These are phyloP conservation scores for Nasonovia ribisnigri DNA, from an alignment of 2,888 invertebrate genomes.

Conservation along the genomic window DNA sequence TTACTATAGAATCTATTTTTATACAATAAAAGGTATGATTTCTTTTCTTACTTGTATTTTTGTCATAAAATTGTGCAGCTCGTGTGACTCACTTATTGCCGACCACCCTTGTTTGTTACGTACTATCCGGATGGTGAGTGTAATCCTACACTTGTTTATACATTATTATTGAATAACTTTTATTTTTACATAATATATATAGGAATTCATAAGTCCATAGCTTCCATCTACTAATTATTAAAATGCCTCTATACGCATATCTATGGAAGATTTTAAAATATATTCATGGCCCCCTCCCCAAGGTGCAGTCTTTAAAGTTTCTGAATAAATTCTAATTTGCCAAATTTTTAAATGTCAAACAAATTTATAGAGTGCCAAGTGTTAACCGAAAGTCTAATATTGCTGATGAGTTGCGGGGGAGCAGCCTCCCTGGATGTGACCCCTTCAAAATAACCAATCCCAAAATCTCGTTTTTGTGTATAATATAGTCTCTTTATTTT, in stretches of 20 bases:
- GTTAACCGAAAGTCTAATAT: background rate
- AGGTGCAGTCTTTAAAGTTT: background rate
- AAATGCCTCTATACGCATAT: background rate
- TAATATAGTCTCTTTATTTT: too few relatives aligned
- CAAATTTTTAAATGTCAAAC: background rate
- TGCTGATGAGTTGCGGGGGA: background rate
- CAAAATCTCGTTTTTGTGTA: too few relatives aligned
- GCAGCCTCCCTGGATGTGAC: too few relatives aligned
- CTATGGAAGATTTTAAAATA: background rate
- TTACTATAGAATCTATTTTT: too few relatives aligned
- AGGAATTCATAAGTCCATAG: background rate
- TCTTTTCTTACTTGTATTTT: too few relatives aligned
- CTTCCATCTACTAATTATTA: background rate
- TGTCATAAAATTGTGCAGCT: too few relatives aligned
- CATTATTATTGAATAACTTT: background rate
- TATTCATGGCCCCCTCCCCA: too few relatives aligned
- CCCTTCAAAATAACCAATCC: too few relatives aligned
- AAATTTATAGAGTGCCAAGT: background rate
- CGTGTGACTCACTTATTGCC: too few relatives aligned
- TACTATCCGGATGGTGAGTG: background rate
- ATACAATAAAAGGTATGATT: too few relatives aligned
- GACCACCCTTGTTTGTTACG: background rate
- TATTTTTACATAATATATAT: background rate
- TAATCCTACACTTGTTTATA: background rate
- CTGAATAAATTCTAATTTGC: background rate